Conservation (phyloP, 30 jellyfish, hydroid and myxozoan genomes). For the Pseudorhiza aurosa region DNA sequence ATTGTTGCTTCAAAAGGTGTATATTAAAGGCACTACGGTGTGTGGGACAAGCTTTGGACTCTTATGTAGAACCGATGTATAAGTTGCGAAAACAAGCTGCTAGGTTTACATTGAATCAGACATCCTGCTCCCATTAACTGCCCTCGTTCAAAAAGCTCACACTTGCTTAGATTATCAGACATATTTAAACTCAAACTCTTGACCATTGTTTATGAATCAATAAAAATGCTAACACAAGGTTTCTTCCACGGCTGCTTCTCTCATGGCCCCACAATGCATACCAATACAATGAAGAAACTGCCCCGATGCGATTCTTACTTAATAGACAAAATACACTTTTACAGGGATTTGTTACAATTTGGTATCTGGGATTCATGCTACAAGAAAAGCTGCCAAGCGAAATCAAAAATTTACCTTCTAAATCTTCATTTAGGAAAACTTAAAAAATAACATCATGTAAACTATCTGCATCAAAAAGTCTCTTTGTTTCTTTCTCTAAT, state of each 20-base stretch:
- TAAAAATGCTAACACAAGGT: neutral
- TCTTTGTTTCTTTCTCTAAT: no score
- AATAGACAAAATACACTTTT: slow-evolving; percentile 7
- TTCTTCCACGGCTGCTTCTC: neutral
- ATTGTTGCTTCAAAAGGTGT: neutral
- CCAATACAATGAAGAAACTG: neutral
- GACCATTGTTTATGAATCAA: slow-evolving; percentile 13
- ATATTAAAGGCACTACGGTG: neutral
- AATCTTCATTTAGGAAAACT: neutral
- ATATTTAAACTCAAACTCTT: slow-evolving; percentile 12
- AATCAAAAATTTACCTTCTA: neutral
- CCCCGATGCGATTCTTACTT: slow-evolving; percentile 4
- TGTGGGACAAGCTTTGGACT: neutral
- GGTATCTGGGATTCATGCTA: neutral
- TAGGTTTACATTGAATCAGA: neutral
- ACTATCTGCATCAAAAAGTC: no score
- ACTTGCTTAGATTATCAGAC: slow-evolving; percentile 17
- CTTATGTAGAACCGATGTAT: slow-evolving; percentile 3
- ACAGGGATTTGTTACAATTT: neutral
- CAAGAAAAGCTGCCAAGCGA: neutral
- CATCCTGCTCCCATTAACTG: neutral
- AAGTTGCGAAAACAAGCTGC: slow-evolving; percentile 1
- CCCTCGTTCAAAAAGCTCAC: neutral
- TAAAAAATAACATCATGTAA: no score
- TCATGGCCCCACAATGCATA: neutral